These are phyloP conservation scores for Tringa solitaria DNA, from an alignment of 2,113 vertebrate genomes.

Conservation along the genomic window DNA sequence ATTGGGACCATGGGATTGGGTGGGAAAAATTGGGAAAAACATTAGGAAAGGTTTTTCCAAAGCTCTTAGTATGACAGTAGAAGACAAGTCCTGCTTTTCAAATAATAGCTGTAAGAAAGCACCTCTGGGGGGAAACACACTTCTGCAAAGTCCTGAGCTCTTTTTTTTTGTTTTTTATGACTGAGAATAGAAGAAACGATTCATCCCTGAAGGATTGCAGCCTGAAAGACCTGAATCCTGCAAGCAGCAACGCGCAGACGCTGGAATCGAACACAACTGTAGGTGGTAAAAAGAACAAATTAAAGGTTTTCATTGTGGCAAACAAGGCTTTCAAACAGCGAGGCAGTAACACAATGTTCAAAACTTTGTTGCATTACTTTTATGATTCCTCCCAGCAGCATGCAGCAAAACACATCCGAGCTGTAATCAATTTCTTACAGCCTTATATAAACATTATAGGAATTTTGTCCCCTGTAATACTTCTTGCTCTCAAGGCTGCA, in stretches of 20 bases:
- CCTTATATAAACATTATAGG: slow-evolving; percentile 24
- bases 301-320: not conserved
- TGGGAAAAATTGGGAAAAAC: not conserved
- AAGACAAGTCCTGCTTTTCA: not conserved
- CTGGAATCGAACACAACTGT: not conserved
- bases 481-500: slow-evolving; percentile 26
- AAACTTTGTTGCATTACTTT: not conserved
- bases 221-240: not conserved
- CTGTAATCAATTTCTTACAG: slow-evolving; percentile 32
- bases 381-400: not conserved
- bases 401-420: slow-evolving; percentile 14
- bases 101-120: not conserved
- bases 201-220: not conserved
- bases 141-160: not conserved
- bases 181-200: not conserved
- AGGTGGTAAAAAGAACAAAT: not conserved
- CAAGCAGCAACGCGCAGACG: not conserved
- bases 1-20: not conserved
- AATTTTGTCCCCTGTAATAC: slow-evolving; percentile 22
- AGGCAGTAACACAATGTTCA: not conserved
- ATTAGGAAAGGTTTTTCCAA: not conserved
- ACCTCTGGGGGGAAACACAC: not conserved
- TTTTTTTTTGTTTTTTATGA: not conserved
- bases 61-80: not conserved
- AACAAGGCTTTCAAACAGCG: not conserved